Percentiles rank a stretch among this genome's conserved stretches.
phyloP scores from a whole-genome alignment of 1,140 invertebrate genomes.

The Drosophila santomea region DNA sequence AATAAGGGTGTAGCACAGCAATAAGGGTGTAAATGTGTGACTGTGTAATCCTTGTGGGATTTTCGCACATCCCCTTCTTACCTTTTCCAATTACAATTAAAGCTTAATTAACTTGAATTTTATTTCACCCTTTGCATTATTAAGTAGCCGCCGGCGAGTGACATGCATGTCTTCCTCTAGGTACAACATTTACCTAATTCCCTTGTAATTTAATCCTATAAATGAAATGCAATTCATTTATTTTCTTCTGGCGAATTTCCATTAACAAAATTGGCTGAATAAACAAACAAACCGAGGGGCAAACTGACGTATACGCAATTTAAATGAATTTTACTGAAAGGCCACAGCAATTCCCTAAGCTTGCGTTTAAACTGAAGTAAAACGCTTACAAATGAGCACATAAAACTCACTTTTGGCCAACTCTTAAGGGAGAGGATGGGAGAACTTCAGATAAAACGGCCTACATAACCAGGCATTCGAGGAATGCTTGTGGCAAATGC shows the following conservation, averaged over 20 bases:
- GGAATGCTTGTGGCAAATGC: slow-evolving; percentile 12
- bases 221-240: slow-evolving; percentile 39
- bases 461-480: slow-evolving; percentile 10
- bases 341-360: slow-evolving; percentile 55
- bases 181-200: slow-evolving; percentile 1
- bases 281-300: slow-evolving; percentile 25
- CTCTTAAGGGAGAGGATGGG: slow-evolving; percentile 9
- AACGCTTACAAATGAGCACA: slow-evolving; percentile 55
- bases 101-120: slow-evolving; percentile 60
- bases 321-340: slow-evolving; percentile 54
- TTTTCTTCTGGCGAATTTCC: slow-evolving; percentile 25
- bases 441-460: slow-evolving; percentile 1
- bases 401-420: slow-evolving; percentile 49
- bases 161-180: slow-evolving; percentile 1
- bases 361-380: slow-evolving; percentile 46
- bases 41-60: slow-evolving; percentile 11
- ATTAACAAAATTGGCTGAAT: slow-evolving; percentile 49
- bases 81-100: slow-evolving; percentile 41
- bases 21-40: slow-evolving; percentile 14
- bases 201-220: slow-evolving; percentile 11
- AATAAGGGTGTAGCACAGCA: neutral
- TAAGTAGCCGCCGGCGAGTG: slow-evolving; percentile 42
- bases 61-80: neutral
- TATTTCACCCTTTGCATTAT: slow-evolving; percentile 33
- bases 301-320: slow-evolving; percentile 45